Percentiles rank a stretch among this genome's conserved stretches.
Conservation (phyloP, 2,888 invertebrate species). For the Drosophila picticornis region DNA sequence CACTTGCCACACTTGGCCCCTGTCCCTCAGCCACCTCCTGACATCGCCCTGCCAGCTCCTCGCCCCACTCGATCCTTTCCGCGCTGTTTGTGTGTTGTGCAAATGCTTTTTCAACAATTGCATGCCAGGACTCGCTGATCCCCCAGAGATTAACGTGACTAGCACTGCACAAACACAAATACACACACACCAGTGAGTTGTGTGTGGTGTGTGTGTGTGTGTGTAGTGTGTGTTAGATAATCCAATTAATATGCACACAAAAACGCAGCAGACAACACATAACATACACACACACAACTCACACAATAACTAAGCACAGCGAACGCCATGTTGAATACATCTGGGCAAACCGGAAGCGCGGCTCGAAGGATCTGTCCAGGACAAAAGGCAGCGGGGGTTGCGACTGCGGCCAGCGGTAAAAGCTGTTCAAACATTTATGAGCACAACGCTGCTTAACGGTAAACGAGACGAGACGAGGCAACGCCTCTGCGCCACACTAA, state of each 20-base stretch:
- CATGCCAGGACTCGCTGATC: conserved; percentile 66
- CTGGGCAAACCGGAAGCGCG: conserved; percentile 64
- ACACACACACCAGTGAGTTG: neutral
- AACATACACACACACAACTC: conserved; percentile 7
- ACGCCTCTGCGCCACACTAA: conserved; percentile 42
- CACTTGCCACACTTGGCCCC: neutral
- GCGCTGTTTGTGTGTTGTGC: conserved; percentile 61
- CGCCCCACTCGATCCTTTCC: neutral
- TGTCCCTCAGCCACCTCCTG: neutral
- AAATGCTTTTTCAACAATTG: conserved; percentile 80
- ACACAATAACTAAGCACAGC: conserved; percentile 52
- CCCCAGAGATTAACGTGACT: conserved; percentile 83
- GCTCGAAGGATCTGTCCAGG: conserved; percentile 11
- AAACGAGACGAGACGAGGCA: conserved; percentile 11
- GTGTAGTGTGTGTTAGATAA: conserved; percentile 75
- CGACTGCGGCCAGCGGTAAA: conserved; percentile 43
- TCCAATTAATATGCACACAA: conserved; percentile 82
- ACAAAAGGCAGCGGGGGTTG: conserved; percentile 13
- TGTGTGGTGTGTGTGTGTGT: conserved; percentile 17
- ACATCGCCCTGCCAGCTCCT: neutral
- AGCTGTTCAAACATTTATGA: conserved; percentile 77
- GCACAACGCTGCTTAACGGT: conserved; percentile 35
- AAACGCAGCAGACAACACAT: conserved; percentile 70
- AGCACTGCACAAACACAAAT: conserved; percentile 23
- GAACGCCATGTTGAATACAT: conserved; percentile 68